These are phyloP conservation scores for Macrosoma leucophasiata DNA, from an alignment of 2,888 invertebrate genomes.

Conservation along the genomic window DNA sequence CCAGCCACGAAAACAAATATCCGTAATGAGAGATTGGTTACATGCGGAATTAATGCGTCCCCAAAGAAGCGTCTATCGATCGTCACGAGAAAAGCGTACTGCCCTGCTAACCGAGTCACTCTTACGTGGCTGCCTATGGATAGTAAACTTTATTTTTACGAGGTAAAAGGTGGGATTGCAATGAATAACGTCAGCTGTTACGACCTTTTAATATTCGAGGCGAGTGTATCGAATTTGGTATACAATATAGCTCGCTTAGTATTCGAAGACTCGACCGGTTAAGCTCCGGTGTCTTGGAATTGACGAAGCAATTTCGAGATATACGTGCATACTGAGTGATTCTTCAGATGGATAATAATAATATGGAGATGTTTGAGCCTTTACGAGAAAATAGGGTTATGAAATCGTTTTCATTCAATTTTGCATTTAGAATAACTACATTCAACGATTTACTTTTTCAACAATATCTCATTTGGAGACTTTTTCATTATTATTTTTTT, in stretches of 20 bases:
- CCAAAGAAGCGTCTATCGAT: constrained; percentile 23
- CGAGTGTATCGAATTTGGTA: constrained; percentile 12
- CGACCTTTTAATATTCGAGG: constrained; percentile 4
- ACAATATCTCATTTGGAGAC: too few species aligned
- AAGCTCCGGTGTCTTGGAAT: constrained; percentile 21
- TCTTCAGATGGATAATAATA: too few species aligned
- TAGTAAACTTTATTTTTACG: constrained; percentile 9
- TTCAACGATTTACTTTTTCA: too few species aligned
- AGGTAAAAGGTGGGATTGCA: constrained; percentile 2
- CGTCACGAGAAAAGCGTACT: too few species aligned
- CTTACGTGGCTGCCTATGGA: constrained; percentile 4
- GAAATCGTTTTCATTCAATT: too few species aligned
- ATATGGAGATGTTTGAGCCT: too few species aligned
- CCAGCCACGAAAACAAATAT: constrained; percentile 25
- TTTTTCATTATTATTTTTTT: too few species aligned
- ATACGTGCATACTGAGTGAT: too few species aligned
- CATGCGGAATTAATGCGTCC: constrained; percentile 35
- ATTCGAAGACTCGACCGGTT: constrained; percentile 20
- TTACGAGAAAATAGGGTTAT: too few species aligned
- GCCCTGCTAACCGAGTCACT: too few species aligned
- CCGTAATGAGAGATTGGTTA: constrained; percentile 36
- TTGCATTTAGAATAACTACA: too few species aligned
- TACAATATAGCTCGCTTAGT: constrained; percentile 21
- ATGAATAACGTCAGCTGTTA: background rate
- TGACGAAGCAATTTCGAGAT: constrained; percentile 26